A percentile compares a stretch with the other conserved stretches of the same genome.
Conservation (phyloP, 1,140 invertebrate species). For the Aphidius gifuensis region DNA sequence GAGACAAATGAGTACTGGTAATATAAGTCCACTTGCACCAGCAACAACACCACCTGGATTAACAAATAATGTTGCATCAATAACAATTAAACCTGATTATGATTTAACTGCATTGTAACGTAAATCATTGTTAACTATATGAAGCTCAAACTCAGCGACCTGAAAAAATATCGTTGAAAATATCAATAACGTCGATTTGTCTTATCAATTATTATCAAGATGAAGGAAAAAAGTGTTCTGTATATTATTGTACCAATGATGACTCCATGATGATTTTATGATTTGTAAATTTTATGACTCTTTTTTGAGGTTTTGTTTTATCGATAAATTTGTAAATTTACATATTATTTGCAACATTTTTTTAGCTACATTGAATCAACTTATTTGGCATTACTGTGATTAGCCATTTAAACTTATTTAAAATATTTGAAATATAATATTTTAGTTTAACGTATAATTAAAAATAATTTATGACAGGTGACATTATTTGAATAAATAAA, state of each 20-base stretch:
- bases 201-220: slow-evolving; percentile 27
- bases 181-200: slow-evolving; percentile 20
- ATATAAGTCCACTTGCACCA: slow-evolving; percentile 55
- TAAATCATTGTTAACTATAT: slow-evolving; percentile 28
- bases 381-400: no score
- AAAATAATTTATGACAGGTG: no score
- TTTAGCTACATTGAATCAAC: no score
- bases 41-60: slow-evolving; percentile 46
- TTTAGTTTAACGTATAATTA: no score
- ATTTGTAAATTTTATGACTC: no score
- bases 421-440: no score
- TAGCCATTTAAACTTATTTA: no score
- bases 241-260: neutral
- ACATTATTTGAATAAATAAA: no score
- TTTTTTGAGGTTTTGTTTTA: no score
- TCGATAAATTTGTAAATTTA: no score
- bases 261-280: no score
- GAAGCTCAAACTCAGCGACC: slow-evolving; percentile 22
- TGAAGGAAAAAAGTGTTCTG: neutral
- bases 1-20: slow-evolving; percentile 51
- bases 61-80: slow-evolving; percentile 43
- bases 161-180: slow-evolving; percentile 20
- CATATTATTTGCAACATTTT: no score
- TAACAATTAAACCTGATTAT: slow-evolving; percentile 69
- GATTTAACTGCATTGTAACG: slow-evolving; percentile 71